Base-by-base conservation (phyloP, 2,113 vertebrate species). In the Zeus faber region DNA sequence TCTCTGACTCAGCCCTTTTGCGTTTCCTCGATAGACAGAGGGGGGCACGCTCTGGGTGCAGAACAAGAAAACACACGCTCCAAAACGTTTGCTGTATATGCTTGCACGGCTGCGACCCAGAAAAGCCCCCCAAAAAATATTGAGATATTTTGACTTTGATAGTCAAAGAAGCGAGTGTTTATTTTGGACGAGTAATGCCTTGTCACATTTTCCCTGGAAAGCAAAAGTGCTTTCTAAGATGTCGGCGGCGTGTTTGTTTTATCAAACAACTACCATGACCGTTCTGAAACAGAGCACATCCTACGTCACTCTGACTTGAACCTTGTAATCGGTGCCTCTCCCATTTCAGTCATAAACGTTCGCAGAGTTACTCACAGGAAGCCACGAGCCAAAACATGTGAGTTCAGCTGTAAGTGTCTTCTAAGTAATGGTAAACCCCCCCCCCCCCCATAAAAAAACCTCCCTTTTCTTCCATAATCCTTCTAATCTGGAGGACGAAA, bases 1-100 rank as follows among this genome's bases (percentile, higher is more conserved):
- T 90, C 87, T 82, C 81, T 86, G 80, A 85, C 80, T 84, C 77
- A 81, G 76, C 81, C 84, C 82, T 86, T 87, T 77, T 82, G 77
- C 78, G 83, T 80, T 89, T 90, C 82, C 87, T 89, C 74, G 58
- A 83, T 65, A 76, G 79, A 81, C 82, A 71, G 18, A 58, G 62
- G 80, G 74, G 74, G 73, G 48, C 56, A 59, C 65, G 58, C 4
- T 53, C 24, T 18, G 43, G 43, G 44, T 2, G 20, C 41, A 47
- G 17, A 46, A 47, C 58, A 52, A 47, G 17, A 46, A 47, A 58
- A 52, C 50, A 60, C 68, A 58, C 26, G 61, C 60, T 5, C 57
- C 61, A 58, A 49, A 51, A 33, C 13, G 16, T 13, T 21, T 17
- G 52, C 5, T 53, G 49, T 52, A 23, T 25, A 48, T n/a, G 43